Evolutionary conservation across 2,113 vertebrate species (phyloP), one percentile per base, ranked within the genome.

Genomic region (Pangasianodon hypophthalmus): DNA sequence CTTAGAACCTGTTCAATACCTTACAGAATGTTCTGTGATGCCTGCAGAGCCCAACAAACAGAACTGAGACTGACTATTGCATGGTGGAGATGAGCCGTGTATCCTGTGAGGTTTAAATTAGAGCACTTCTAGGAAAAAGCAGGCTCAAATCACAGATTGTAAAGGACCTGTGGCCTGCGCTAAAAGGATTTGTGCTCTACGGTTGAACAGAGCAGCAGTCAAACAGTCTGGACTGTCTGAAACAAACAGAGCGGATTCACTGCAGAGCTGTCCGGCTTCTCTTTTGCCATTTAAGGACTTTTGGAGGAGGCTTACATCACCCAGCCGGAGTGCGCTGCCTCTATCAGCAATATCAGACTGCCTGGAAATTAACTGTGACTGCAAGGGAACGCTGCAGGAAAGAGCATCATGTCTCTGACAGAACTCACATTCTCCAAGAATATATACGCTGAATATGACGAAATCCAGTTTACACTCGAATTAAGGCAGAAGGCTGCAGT

Each of bases 241-340:
- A 81, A 87, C 79, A 82, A 89, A 83, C 64, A 48, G 84, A 48
- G 75, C 29, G 4, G 87, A 90, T 88, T 88, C 56, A 44, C 64
- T 64, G 81, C 64, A 85, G 58, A 83, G 85, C 88, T 85, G 88
- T 79, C 54, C 56, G 24, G 84, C 87, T 84, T 46, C 56, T 82
- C 86, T 87, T 71, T 92, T 85, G 82, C 91, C 91, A 90, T 92
- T 92, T 92, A 92, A 90, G 91, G 91, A 91, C 81, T 92, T 90
- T 87, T 88, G 54, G 87, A 81, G 54, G 85, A 90, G 77, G 81
- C 80, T 88, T 89, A 48, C 73, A 82, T 90, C 85, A 90, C 54
- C 73, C 67, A 73, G 87, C 67, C 52, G 8, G 73, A 89, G 85
- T 52, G 60, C 48, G 46, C 71, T 58, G 87, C 86, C 71, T 87